Base-by-base conservation (phyloP, 2,797 vertebrate genomes). In the Chanos chanos region DNA sequence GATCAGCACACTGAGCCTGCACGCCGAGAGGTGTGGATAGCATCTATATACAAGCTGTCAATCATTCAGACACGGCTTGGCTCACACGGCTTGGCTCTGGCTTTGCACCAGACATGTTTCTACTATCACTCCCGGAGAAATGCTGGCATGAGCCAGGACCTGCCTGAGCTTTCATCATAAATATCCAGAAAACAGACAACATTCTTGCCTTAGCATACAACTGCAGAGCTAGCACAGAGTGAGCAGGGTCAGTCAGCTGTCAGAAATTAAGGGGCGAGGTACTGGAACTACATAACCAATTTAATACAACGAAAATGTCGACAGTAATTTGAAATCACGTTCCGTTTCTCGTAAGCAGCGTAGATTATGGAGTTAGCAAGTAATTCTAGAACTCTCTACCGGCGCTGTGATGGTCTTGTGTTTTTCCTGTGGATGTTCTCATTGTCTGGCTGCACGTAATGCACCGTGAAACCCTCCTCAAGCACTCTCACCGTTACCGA, bases 61-160 rank as follows among this genome's bases (percentile, higher is more conserved):
- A 22, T 69, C 43, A 57, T 16, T 15, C 33, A 27, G 48, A 30
- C 43, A 57, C 54, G 21, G 28, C 47, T 25, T 27, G 27, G 45
- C 50, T 30, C 27, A 33, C 45, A 44, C 30, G 71, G 31, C 19
- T 13, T 44, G 52, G 47, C 24, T 34, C 56, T 41, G 30, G 25
- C 5, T 7, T 61, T 31, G 51, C 40, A 30, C 57, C 52, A 59
- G 34, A 43, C 58, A 61, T 56, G 61, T 37, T 52, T 69, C 48
- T 58, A 77, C 71, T 68, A 77, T 65, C 70, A 68, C 52, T 56
- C 71, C 47, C 40, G 65, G 48, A 61, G 59, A 58, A 73, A 55
- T 61, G 49, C 52, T 61, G 49, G 33, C 58, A 66, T 64, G 49
- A 73, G 61, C 55, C 71, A 50, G 63, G 25, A 33, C 59, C 70